Conservation (phyloP, 1,140 invertebrate genomes). For the Glossosoma conforme region DNA sequence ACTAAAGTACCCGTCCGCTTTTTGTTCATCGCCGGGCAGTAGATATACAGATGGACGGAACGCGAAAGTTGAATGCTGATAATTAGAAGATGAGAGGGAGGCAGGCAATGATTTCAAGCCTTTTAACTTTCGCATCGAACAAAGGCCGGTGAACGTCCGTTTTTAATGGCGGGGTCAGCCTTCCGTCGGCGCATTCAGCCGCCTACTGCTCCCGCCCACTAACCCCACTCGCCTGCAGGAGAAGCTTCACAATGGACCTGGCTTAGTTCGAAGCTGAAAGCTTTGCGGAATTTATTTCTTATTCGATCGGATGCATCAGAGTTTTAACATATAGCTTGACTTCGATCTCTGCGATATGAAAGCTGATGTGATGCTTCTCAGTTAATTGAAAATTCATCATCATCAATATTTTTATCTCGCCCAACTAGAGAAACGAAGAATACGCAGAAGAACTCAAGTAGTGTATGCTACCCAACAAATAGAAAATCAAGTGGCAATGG, state of each 20-base stretch:
- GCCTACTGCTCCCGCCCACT: not conserved
- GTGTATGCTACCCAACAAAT: too few relatives aligned
- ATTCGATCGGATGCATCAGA: not conserved
- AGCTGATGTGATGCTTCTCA: too few relatives aligned
- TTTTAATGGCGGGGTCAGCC: conserved; percentile 26
- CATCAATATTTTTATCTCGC: too few relatives aligned
- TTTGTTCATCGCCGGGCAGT: too few relatives aligned
- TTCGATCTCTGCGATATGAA: too few relatives aligned
- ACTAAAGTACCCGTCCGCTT: too few relatives aligned
- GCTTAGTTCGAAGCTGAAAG: conserved; percentile 4
- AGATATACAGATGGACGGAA: too few relatives aligned
- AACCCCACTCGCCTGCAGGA: not conserved
- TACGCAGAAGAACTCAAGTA: too few relatives aligned
- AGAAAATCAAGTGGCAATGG: too few relatives aligned
- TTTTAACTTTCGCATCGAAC: conserved; percentile 23
- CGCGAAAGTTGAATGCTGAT: conserved; percentile 23
- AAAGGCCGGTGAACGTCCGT: conserved; percentile 25
- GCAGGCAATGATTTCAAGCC: conserved; percentile 26
- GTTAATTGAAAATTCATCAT: too few relatives aligned
- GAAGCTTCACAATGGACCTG: not conserved
- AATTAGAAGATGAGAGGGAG: conserved; percentile 27
- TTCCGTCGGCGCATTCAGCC: not conserved
- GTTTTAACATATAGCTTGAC: too few relatives aligned
- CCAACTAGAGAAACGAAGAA: too few relatives aligned
- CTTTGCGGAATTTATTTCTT: conserved; percentile 10